phyloP scores from a whole-genome alignment of 2,797 vertebrate species.

The Lagorchestes hirsutus region DNA sequence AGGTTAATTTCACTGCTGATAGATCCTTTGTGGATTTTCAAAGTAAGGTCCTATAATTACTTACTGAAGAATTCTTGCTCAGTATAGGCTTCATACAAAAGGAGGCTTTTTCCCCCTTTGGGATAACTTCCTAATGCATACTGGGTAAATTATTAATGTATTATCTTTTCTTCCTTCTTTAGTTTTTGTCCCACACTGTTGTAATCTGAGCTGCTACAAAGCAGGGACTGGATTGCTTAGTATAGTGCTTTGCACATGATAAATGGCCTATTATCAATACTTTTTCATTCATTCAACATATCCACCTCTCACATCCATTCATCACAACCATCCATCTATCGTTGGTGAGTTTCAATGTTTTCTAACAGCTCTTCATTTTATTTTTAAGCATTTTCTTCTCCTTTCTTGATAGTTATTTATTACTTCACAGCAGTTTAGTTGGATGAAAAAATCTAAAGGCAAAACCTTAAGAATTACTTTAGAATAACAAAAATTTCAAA shows the following conservation, averaged over 20 bases:
- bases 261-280: background rate
- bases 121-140: conserved; percentile 13
- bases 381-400: conserved; percentile 44
- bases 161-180: conserved; percentile 33
- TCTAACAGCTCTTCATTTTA: conserved; percentile 45
- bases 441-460: conserved; percentile 35
- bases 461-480: conserved; percentile 46
- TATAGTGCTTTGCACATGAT: background rate
- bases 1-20: conserved; percentile 12
- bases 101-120: conserved; percentile 21
- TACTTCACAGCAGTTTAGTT: conserved; percentile 59
- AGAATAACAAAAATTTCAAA: conserved; percentile 43
- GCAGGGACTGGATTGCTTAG: background rate
- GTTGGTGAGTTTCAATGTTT: conserved; percentile 44
- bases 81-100: conserved; percentile 26
- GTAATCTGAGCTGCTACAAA: background rate
- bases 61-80: conserved; percentile 28
- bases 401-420: conserved; percentile 29
- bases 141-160: conserved; percentile 21
- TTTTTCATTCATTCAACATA: background rate
- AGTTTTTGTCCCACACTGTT: background rate
- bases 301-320: background rate
- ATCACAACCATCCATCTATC: background rate
- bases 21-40: conserved; percentile 17
- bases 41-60: conserved; percentile 19